These are phyloP conservation scores for Zaprionus gabonicus DNA, from an alignment of 1,140 invertebrate species.

Conservation along the genomic window DNA sequence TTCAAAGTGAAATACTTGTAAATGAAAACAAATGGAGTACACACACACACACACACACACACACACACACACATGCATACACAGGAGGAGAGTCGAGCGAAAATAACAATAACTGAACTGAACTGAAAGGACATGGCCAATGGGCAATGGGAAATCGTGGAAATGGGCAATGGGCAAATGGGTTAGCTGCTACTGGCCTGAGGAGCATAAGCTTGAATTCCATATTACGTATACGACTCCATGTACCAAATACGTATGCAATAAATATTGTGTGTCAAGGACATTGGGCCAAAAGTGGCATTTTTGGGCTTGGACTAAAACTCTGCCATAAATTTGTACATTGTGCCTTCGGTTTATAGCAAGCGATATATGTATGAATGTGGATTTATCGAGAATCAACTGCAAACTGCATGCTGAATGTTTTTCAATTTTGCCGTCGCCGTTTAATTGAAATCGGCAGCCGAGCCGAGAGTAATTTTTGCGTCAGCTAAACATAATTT, in stretches of 20 bases:
- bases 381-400: slow-evolving; percentile 35
- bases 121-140: slow-evolving; percentile 26
- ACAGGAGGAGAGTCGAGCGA: slow-evolving; percentile 5
- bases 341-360: slow-evolving; percentile 1
- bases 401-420: slow-evolving; percentile 35
- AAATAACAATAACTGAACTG: slow-evolving; percentile 53
- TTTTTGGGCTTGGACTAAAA: slow-evolving; percentile 59
- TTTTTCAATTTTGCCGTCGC: slow-evolving; percentile 55
- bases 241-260: slow-evolving; percentile 38
- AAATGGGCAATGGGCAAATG: slow-evolving; percentile 41
- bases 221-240: slow-evolving; percentile 66
- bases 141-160: slow-evolving; percentile 40
- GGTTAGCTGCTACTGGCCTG: slow-evolving; percentile 24
- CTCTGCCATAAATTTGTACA: slow-evolving; percentile 36
- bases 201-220: slow-evolving; percentile 43
- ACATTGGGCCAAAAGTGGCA: slow-evolving; percentile 35
- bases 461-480: slow-evolving; percentile 29
- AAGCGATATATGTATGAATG: background rate
- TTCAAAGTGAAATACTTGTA: slow-evolving; percentile 81
- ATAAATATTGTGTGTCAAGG: slow-evolving; percentile 76
- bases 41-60: slow-evolving; percentile 45
- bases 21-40: slow-evolving; percentile 79
- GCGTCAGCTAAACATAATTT: slow-evolving; percentile 50
- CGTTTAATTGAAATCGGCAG: slow-evolving; percentile 68
- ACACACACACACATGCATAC: slow-evolving; percentile 36